These are phyloP conservation scores for Parapsyche elsis DNA, from an alignment of 1,140 invertebrate genomes.

Conservation along the genomic window DNA sequence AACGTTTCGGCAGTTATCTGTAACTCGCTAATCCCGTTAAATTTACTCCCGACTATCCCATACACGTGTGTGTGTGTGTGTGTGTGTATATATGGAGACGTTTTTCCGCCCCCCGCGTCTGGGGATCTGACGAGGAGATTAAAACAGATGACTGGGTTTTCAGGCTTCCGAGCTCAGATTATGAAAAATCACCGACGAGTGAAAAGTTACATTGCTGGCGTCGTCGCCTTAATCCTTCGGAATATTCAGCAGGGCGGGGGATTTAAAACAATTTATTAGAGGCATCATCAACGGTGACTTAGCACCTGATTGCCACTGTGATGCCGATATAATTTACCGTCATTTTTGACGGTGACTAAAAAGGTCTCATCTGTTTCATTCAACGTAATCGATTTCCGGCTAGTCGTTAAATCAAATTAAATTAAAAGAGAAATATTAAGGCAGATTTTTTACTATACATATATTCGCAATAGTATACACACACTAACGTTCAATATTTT, in stretches of 20 bases:
- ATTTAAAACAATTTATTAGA: constrained; percentile 24
- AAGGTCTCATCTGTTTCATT: no score
- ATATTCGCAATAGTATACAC: no score
- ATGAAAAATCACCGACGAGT: constrained; percentile 43
- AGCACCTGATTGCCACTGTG: not conserved
- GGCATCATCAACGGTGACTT: not conserved
- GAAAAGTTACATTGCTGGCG: constrained; percentile 29
- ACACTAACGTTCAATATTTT: no score
- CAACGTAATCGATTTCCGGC: no score
- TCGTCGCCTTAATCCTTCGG: not conserved
- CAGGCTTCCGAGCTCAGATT: constrained; percentile 35
- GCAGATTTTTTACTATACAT: no score
- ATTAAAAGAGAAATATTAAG: no score
- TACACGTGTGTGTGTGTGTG: not conserved
- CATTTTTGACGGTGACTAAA: constrained; percentile 16
- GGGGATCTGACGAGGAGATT: constrained; percentile 40
- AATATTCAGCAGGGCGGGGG: constrained; percentile 1
- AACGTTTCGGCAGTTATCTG: constrained; percentile 51
- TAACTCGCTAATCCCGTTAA: constrained; percentile 53
- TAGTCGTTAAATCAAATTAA: no score
- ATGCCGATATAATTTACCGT: not conserved
- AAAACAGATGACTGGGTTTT: constrained; percentile 44
- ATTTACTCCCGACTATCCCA: constrained; percentile 15
- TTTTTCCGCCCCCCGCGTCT: not conserved
- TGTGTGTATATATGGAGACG: not conserved